Evolutionary conservation across 2,797 vertebrate species (phyloP).

Genomic region (Dallia pectoralis): DNA sequence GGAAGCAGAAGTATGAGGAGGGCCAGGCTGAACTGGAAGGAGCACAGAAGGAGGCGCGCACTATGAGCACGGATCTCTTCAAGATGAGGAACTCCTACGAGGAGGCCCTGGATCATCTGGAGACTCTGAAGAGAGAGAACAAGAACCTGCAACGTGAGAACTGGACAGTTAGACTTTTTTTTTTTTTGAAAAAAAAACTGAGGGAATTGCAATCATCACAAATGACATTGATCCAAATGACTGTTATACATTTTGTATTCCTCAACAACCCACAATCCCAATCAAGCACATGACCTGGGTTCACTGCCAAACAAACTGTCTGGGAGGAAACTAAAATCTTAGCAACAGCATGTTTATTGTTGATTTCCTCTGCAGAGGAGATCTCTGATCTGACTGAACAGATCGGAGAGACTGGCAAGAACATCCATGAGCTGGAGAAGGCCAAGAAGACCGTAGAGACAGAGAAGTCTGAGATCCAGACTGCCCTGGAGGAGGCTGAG

Average conservation of each 20-base stretch:
- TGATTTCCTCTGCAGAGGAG: conserved; percentile 57
- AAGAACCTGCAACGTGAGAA: conserved; percentile 65
- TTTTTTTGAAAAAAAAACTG: not conserved
- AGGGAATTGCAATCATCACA: not conserved
- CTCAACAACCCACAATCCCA: no score
- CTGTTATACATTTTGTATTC: no score
- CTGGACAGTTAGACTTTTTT: not conserved
- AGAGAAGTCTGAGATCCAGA: conserved; percentile 70
- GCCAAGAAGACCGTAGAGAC: conserved; percentile 72
- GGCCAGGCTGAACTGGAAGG: conserved; percentile 69
- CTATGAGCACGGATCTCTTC: conserved; percentile 73
- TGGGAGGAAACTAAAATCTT: no score
- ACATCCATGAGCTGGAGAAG: conserved; percentile 73
- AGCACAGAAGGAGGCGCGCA: conserved; percentile 68
- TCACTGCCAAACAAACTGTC: no score
- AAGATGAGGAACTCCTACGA: conserved; percentile 76
- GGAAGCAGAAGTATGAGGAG: conserved; percentile 52
- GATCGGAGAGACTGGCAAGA: conserved; percentile 71
- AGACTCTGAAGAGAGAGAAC: conserved; percentile 73
- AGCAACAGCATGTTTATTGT: not conserved
- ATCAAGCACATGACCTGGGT: no score
- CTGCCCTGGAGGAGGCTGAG: conserved; percentile 74
- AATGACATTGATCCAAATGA: not conserved
- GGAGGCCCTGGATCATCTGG: conserved; percentile 71
- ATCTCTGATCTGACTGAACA: conserved; percentile 75